These are phyloP conservation scores for Sphyrna mokarran DNA, from an alignment of 2,113 vertebrate genomes.

Conservation along the genomic window DNA sequence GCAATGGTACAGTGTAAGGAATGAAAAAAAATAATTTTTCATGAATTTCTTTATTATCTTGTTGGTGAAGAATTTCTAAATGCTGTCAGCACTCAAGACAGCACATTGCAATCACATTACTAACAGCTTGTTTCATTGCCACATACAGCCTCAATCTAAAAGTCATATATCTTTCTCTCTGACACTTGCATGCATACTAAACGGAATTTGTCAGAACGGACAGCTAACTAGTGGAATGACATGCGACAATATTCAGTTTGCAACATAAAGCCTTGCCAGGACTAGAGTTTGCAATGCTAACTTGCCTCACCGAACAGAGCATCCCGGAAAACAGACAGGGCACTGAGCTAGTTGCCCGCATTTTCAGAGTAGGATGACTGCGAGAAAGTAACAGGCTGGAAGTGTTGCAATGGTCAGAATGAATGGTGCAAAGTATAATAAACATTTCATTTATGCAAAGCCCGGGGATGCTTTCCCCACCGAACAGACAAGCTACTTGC, in stretches of 20 bases:
- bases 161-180: neutral
- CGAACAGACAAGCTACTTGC: neutral
- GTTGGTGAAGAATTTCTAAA: neutral
- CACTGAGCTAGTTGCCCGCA: too few relatives aligned
- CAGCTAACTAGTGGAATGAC: conserved; percentile 9
- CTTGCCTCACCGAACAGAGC: neutral
- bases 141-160: conserved; percentile 3
- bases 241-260: neutral
- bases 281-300: neutral
- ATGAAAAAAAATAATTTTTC: neutral
- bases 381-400: neutral
- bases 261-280: neutral
- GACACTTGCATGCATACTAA: conserved; percentile 10
- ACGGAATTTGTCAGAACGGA: neutral
- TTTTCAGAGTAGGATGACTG: neutral
- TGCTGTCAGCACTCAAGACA: neutral
- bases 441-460: neutral
- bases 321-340: neutral
- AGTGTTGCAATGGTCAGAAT: neutral
- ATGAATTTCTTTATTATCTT: neutral
- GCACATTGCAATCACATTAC: neutral
- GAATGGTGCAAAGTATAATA: neutral
- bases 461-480: neutral
- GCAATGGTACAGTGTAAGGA: neutral
- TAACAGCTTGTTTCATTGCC: neutral